Base-by-base conservation (phyloP, 2,113 vertebrate species). In the Larimichthys polyactis region DNA sequence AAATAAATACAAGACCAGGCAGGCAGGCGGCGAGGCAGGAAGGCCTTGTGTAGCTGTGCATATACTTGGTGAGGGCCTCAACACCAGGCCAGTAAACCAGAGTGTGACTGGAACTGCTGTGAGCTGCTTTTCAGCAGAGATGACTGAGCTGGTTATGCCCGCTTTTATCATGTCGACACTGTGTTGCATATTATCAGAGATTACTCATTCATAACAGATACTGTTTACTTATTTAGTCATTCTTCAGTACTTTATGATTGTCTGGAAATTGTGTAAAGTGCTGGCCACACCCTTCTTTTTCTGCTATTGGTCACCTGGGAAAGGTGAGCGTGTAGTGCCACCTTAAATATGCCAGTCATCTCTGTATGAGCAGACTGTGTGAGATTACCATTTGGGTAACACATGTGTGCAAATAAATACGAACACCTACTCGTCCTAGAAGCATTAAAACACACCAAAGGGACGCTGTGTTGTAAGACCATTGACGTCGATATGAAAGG, bases 171-270 rank as follows among this genome's bases (percentile, higher is more conserved):
- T 22, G 3, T 52, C 10, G 64, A 59, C 17, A 40, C 0, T 22
- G 20, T 64, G 14, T 15, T 8, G 24, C 3, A 22, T 20, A 11
- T 51, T 1, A 46, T 19, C 11, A 63, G 22, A 10, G 15, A 0
- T 43, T 20, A 62, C 27, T 57, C 60, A 52, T 1, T 14, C 63
- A 54, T 43, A 15, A 11, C 4, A 44, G 15, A 27, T 57, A 0
- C 5, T 68, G 43, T 51, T 52, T 32, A 10, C 43, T 49, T 36
- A 75, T 65, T 76, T 66, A 60, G 58, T 80, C 11, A 76, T 19
- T 44, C 3, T 11, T 20, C 6, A 54, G 36, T 40, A 60, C 22
- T 43, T 46, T 16, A 27, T 2, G 12, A 36, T 44, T 54, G 62
- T 69, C 55, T 54, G 49, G 57, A 51, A 55, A 16, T 40, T 44